phyloP scores from a whole-genome alignment of 2,113 vertebrate species.

The Rallus limicola region DNA sequence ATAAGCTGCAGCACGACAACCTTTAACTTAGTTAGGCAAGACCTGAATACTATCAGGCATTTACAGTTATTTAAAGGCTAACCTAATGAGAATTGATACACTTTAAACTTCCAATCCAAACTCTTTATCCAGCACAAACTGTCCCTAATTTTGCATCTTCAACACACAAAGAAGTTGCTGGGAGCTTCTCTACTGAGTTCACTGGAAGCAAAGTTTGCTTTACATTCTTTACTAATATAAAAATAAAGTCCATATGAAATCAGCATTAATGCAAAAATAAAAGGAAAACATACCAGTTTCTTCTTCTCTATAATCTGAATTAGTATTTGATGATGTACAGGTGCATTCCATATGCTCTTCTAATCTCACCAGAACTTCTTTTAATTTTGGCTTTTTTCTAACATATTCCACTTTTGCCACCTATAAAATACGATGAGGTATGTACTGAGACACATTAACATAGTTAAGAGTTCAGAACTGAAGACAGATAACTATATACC shows the following conservation, averaged over 20 bases:
- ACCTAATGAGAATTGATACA: neutral
- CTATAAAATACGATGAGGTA: conserved; percentile 72
- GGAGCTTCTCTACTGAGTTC: neutral
- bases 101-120: neutral
- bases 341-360: conserved; percentile 97
- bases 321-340: conserved; percentile 86
- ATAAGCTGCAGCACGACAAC: neutral
- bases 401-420: conserved; percentile 98
- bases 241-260: conserved; percentile 38
- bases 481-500: conserved; percentile 15
- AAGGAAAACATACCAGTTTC: conserved; percentile 86
- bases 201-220: neutral
- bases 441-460: conserved; percentile 42
- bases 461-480: conserved; percentile 39
- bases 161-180: neutral
- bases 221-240: conserved; percentile 10
- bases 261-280: conserved; percentile 56
- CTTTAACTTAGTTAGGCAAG: conserved; percentile 42
- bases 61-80: neutral
- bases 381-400: conserved; percentile 93
- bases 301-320: conserved; percentile 88
- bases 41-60: neutral
- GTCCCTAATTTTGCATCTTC: conserved; percentile 3
- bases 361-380: conserved; percentile 95
- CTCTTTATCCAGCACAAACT: neutral